Conservation (phyloP, 2,113 vertebrate species). For the Python bivittatus region DNA sequence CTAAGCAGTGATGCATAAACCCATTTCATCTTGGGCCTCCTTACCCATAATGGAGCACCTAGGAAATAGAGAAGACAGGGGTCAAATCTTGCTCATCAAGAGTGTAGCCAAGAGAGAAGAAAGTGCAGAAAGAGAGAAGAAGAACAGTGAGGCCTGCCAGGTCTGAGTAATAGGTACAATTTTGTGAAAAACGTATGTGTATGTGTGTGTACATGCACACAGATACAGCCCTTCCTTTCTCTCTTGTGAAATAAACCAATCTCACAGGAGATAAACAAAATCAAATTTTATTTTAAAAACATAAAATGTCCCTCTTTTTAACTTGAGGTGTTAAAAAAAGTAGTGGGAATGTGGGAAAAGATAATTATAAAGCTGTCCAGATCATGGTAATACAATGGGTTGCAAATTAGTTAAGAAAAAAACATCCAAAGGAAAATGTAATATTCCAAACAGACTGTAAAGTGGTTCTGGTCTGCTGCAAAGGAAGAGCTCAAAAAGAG, state of each 20-base stretch:
- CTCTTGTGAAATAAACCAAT: background rate
- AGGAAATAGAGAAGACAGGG: background rate
- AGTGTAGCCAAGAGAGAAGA: background rate
- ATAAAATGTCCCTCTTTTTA: background rate
- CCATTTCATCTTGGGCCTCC: background rate
- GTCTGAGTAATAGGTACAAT: background rate
- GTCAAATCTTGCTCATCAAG: background rate
- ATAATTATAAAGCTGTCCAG: background rate
- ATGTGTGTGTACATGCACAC: background rate
- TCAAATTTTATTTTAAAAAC: background rate
- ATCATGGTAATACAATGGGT: background rate
- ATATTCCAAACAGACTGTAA: no score
- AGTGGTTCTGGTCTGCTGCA: no score
- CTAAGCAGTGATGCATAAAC: accelerated
- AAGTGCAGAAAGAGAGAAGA: background rate
- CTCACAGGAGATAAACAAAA: background rate
- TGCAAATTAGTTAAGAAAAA: background rate
- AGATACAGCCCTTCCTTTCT: background rate
- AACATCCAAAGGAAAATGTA: background rate
- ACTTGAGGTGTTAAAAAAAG: no score
- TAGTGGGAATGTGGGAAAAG: background rate
- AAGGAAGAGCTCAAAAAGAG: no score
- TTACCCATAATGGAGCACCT: accelerated
- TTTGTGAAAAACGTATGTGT: background rate
- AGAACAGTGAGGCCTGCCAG: background rate